Percentiles rank a stretch among this genome's conserved stretches.
Evolutionary conservation across 2,113 vertebrate genomes (phyloP).

Genomic region (Pterocles burchelli): DNA sequence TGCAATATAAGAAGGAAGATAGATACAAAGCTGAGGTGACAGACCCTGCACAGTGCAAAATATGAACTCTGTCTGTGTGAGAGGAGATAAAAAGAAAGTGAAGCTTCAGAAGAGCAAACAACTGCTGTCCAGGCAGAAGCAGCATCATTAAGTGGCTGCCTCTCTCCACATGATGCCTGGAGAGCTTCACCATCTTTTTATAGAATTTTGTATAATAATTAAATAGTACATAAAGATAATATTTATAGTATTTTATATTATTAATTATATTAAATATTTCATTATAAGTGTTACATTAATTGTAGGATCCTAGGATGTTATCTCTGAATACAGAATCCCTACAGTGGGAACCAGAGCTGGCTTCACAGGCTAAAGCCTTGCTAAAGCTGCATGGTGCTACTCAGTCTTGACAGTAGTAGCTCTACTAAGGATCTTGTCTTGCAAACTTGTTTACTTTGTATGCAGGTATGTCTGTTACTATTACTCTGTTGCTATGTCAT

Average conservation of each 20-base stretch:
- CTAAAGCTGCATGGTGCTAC: conserved; percentile 10
- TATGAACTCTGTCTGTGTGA: background rate
- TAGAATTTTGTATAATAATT: background rate
- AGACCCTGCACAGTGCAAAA: background rate
- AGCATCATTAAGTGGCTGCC: background rate
- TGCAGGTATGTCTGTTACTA: background rate
- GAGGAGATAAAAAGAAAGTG: background rate
- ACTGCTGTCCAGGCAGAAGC: background rate
- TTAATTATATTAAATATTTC: background rate
- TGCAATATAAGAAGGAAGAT: background rate
- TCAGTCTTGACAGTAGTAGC: background rate
- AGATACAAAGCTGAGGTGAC: background rate
- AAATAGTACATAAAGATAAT: background rate
- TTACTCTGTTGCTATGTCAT: background rate
- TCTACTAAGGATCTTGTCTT: conserved; percentile 36
- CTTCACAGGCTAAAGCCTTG: conserved; percentile 7
- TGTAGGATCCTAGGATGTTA: background rate
- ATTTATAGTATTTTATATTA: background rate
- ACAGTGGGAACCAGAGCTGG: conserved; percentile 5
- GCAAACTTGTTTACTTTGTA: conserved; percentile 26
- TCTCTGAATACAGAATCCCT: conserved; percentile 29
- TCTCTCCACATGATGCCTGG: background rate
- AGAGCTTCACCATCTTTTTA: background rate
- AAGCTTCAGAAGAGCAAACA: background rate
- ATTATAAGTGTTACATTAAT: background rate